Evolutionary conservation across 2,113 vertebrate genomes (phyloP).

Genomic region (Piaya cayana): DNA sequence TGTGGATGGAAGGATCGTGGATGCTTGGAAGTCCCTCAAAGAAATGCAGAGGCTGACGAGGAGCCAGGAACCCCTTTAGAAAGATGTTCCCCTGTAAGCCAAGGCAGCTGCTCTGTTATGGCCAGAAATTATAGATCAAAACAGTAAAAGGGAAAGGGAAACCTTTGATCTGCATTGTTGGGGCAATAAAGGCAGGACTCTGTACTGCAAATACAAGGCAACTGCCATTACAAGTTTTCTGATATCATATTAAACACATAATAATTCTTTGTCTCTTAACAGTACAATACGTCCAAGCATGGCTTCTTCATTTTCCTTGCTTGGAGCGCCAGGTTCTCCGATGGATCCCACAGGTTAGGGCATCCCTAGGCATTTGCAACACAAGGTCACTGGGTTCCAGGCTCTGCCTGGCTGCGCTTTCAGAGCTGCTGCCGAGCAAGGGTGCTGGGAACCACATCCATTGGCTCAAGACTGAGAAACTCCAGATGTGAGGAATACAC

Average conservation of each 20-base stretch:
- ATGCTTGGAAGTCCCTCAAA: background rate
- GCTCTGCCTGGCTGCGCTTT: accelerated
- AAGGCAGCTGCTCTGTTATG: background rate
- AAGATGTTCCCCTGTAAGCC: background rate
- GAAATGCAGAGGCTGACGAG: background rate
- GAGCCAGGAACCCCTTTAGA: background rate
- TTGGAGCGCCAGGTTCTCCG: background rate
- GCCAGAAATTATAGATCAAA: background rate
- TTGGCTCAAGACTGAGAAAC: background rate
- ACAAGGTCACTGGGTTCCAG: background rate
- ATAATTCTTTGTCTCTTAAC: background rate
- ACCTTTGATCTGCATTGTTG: background rate
- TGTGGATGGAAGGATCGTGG: background rate
- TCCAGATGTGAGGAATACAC: background rate
- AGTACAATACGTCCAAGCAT: accelerated
- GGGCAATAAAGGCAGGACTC: slow-evolving; percentile 50
- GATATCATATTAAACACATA: background rate
- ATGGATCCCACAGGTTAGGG: background rate
- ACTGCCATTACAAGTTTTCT: background rate
- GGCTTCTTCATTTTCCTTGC: background rate
- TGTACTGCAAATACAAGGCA: background rate
- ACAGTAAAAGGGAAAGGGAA: background rate
- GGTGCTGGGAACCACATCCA: accelerated
- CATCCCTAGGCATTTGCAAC: background rate
- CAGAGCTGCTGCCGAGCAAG: background rate